Conservation (phyloP, 2,113 vertebrate genomes). For the Hystrix brachyura region DNA sequence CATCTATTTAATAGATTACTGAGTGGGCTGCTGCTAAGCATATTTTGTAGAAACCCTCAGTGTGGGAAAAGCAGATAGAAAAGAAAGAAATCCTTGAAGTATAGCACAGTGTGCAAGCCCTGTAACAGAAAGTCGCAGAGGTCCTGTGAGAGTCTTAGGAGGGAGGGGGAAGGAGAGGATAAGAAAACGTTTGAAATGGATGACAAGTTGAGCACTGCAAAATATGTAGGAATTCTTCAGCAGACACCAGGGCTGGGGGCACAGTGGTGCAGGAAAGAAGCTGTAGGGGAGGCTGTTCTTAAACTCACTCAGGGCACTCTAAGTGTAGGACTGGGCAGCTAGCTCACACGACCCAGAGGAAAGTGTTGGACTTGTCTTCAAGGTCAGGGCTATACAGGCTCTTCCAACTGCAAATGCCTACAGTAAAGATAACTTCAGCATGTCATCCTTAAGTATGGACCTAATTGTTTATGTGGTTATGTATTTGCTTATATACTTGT, state of each 20-base stretch:
- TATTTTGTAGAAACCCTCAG: not conserved
- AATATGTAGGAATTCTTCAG: not conserved
- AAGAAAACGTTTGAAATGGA: not conserved
- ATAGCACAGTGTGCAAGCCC: not conserved
- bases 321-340: not conserved
- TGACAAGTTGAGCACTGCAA: not conserved
- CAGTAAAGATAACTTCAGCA: conserved; percentile 22
- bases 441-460: not conserved
- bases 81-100: conserved; percentile 21
- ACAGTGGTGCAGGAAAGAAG: not conserved
- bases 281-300: not conserved
- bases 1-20: not conserved
- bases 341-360: not conserved
- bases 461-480: not conserved
- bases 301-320: not conserved
- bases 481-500: not conserved
- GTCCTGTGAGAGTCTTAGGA: not conserved
- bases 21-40: not conserved
- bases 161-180: no score
- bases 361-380: not conserved
- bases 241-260: fast-evolving
- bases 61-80: not conserved
- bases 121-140: not conserved
- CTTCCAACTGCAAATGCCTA: not conserved
- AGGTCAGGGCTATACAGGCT: not conserved